These are phyloP conservation scores for Geodia barretti DNA, from an alignment of 37 sponge, comb jelly and placozoan genomes.

Conservation along the genomic window DNA sequence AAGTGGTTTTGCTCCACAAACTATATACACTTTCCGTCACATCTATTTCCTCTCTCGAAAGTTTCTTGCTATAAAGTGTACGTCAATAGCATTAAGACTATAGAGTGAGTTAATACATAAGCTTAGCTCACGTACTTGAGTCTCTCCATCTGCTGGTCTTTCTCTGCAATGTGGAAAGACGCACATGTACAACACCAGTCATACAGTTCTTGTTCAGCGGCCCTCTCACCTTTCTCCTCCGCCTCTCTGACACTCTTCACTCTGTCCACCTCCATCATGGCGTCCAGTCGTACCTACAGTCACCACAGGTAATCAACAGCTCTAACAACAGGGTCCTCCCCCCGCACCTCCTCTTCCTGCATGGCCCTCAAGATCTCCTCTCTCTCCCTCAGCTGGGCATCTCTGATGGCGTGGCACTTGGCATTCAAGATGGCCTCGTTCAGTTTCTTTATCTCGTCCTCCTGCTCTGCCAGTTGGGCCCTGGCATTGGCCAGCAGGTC, in stretches of 20 bases:
- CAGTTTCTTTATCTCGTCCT: conserved; percentile 98
- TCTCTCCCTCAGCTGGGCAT: conserved; percentile 94
- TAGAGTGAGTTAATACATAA: neutral
- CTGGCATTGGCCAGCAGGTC: conserved; percentile 75
- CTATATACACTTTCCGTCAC: too few species aligned
- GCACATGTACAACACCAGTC: neutral
- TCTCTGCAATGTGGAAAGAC: conserved; percentile 13
- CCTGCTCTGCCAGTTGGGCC: conserved; percentile 84
- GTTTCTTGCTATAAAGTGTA: too few species aligned
- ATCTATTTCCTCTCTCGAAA: too few species aligned
- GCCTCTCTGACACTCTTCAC: conserved; percentile 75
- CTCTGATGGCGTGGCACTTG: conserved; percentile 98
- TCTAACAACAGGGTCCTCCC: too few species aligned
- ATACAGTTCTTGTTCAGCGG: neutral
- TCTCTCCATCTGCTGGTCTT: conserved; percentile 52
- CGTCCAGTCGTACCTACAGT: conserved; percentile 76
- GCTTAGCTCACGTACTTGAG: conserved; percentile 35
- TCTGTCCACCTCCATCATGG: conserved; percentile 96
- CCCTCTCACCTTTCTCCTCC: conserved; percentile 62
- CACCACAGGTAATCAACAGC: neutral
- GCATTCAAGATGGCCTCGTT: conserved; percentile 97
- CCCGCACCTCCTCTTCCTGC: conserved; percentile 81
- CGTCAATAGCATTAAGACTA: neutral
- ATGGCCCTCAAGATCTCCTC: conserved; percentile 68
- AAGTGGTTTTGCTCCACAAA: neutral